Evolutionary conservation across 2,888 invertebrate species (phyloP), one percentile per base, ranked within the genome.

Genomic region (Ormyrus pomaceus): DNA sequence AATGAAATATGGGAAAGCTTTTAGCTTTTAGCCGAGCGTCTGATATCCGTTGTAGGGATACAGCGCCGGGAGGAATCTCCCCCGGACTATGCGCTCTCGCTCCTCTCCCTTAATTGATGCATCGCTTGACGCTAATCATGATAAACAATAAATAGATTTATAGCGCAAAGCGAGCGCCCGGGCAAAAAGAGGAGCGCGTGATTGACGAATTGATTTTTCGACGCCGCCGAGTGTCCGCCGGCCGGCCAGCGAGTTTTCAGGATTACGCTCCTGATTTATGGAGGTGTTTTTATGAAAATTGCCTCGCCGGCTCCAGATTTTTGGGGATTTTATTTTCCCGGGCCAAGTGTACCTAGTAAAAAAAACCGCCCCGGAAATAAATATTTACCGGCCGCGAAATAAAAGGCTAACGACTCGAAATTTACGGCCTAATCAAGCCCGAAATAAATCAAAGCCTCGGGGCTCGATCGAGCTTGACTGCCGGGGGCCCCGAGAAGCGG

Each of bases 1-100:
- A 88, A 88, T 88, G 88, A 88, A 88, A 88, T 88, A 88, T 88
- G 88, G 88, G 87, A 88, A 88, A 88, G 88, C 88, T 88, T 88
- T 88, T 88, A 88, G 88, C 88, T 88, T 88, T 88, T 88, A 88
- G 88, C 87, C 84, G 87, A 87, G 82, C 87, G 87, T 88, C 87
- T 88, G 88, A 88, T 87, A 86, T 87, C 87, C 86, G 85, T 77
- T 76, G 77, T 77, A 58, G 68, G 70, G 58, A 71, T 73, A 65
- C 61, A 55, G 6, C 8, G 34, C 19, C 10, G 9, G 19, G 11
- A 51, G 61, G 6, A 9, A 13, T 45, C 3, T 8, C 34, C 59
- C 19, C 62, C 48, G 65, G 64, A 70, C 75, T 78, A 68, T 75
- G 79, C 78, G 73, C 61, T 56, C 45, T 6, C 75, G 79, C 79